Evolutionary conservation across 2,888 invertebrate genomes (phyloP).

Genomic region (Cecidostiba fungosa): DNA sequence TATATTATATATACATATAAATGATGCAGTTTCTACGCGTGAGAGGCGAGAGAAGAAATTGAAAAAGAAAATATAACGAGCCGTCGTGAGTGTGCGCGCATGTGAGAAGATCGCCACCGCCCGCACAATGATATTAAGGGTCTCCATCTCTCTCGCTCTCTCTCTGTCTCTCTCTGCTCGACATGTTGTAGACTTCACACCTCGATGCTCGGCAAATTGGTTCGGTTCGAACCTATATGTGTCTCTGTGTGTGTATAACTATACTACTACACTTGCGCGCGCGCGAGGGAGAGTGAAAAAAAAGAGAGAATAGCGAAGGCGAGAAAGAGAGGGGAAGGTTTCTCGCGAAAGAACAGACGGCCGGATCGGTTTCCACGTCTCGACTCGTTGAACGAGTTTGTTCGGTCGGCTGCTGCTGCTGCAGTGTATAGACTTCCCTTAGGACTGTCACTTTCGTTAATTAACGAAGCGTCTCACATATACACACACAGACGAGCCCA

Average conservation of each 20-base stretch:
- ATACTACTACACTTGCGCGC: neutral
- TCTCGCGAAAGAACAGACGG: slow-evolving; percentile 49
- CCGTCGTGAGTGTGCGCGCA: slow-evolving; percentile 18
- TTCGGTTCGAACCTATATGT: slow-evolving; percentile 15
- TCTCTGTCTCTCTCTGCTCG: slow-evolving; percentile 38
- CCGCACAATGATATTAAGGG: slow-evolving; percentile 43
- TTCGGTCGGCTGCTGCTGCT: slow-evolving; percentile 21
- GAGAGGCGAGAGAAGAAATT: slow-evolving; percentile 6
- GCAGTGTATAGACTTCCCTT: slow-evolving; percentile 51
- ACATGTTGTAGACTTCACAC: slow-evolving; percentile 59
- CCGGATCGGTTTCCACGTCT: slow-evolving; percentile 60
- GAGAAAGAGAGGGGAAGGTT: slow-evolving; percentile 43
- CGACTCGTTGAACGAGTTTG: slow-evolving; percentile 60
- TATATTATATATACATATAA: neutral
- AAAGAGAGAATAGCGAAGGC: slow-evolving; percentile 27
- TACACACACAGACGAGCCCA: neutral
- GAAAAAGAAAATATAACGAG: slow-evolving; percentile 21
- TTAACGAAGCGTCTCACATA: slow-evolving; percentile 53
- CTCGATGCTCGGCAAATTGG: slow-evolving; percentile 59
- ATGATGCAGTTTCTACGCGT: neutral
- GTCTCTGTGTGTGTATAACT: neutral
- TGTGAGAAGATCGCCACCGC: slow-evolving; percentile 20
- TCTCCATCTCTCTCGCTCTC: too few species aligned
- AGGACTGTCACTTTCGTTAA: slow-evolving; percentile 64
- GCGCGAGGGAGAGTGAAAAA: neutral